Evolutionary conservation across 2,113 vertebrate species (phyloP).

Genomic region (Gymnogyps californianus): DNA sequence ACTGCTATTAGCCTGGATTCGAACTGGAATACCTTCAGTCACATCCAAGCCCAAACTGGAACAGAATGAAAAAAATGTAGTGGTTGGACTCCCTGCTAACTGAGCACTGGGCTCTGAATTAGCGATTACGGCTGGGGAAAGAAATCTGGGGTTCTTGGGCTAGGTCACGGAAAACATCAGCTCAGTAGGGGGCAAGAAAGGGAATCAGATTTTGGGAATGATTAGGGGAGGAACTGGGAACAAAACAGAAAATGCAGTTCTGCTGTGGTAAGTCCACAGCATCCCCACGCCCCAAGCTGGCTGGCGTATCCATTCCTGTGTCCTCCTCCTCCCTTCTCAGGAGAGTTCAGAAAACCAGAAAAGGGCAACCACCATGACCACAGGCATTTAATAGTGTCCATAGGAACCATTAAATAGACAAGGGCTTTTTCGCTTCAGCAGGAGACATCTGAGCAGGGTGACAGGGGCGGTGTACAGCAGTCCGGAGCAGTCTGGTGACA

Average conservation of each 20-base stretch:
- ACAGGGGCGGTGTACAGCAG: neutral
- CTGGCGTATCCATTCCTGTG: neutral
- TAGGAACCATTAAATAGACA: neutral
- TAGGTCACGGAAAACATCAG: neutral
- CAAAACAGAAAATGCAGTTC: neutral
- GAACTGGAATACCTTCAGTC: neutral
- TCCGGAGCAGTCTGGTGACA: neutral
- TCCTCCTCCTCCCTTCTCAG: neutral
- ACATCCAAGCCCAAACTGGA: slow-evolving; percentile 13
- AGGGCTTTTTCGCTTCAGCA: neutral
- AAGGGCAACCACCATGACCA: neutral
- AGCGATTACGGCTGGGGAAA: neutral
- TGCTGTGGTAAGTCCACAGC: neutral
- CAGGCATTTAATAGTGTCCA: neutral
- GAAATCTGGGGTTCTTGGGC: slow-evolving; percentile 20
- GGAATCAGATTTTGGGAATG: neutral
- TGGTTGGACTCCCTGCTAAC: slow-evolving; percentile 45
- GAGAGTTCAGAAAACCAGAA: neutral
- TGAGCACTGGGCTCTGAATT: slow-evolving; percentile 21
- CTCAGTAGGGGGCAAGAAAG: neutral
- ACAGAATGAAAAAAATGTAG: slow-evolving; percentile 53
- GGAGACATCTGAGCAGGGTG: neutral
- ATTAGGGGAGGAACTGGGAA: neutral
- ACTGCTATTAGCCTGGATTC: neutral
- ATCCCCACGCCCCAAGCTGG: neutral